Base-by-base conservation (phyloP, 1,140 invertebrate genomes). In the Lordiphosa stackelbergi region DNA sequence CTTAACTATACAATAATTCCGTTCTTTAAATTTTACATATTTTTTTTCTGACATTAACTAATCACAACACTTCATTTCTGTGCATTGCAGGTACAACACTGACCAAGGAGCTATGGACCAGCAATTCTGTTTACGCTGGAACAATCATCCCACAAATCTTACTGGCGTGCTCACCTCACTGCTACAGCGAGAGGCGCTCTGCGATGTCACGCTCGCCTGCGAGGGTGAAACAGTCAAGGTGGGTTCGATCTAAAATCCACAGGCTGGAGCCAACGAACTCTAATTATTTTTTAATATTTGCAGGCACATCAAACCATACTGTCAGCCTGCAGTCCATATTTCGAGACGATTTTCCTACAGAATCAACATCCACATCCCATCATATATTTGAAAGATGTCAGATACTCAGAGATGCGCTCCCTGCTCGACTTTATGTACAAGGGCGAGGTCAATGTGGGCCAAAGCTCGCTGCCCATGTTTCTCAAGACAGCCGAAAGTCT, bases 51-150 rank as follows among this genome's bases (percentile, higher is more conserved):
- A 19, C 2, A 3, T 19, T 19, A 19, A 19, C 24, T 28, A 28
- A 28, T 28, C 24, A 5, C 1, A 28, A 6, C 2, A 28, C 24
- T 28, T 28, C 4, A 9, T 2, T 7, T 34, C 10, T 12, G 31
- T 3, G 0, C 5, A 3, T 59, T 83, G 9, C 70, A 88, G 84
- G 73, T 87, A 85, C 84, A 87, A 83, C 77, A 86, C 85, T 88
- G 85, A 88, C 77, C 86, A 87, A 88, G 85, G 85, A 90, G 92
- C 90, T 90, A 95, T 95, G 93, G 94, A 96, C 91, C 95, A 96
- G 92, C 95, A 96, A 91, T 97, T 96, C 90, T 96, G 95, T 90
- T 92, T 97, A 87, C 93, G 95, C 88, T 97, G 95, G 95, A 96
- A 96, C 91, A 97, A 97, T 90, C 95, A 96, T 90, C 94, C 93